These are phyloP conservation scores for Leistus spinibarbis DNA, from an alignment of 2,888 invertebrate genomes.

Conservation along the genomic window DNA sequence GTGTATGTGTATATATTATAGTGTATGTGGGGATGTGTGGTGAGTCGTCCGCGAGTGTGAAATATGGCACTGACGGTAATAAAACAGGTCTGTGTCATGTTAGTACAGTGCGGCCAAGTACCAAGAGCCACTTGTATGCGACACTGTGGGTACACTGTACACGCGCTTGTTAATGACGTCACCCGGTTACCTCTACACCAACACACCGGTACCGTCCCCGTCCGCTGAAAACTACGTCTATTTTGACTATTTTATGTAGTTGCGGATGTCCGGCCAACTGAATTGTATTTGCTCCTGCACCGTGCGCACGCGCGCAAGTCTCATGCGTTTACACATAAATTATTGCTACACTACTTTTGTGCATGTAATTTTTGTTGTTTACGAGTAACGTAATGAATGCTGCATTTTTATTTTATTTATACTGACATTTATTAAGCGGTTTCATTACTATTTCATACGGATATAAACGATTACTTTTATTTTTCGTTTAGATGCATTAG, in stretches of 20 bases:
- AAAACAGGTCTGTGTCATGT: slow-evolving; percentile 10
- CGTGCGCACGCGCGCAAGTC: background rate
- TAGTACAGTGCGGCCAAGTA: background rate
- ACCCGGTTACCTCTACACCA: background rate
- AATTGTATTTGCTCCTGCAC: background rate
- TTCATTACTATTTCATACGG: background rate
- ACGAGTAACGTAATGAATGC: background rate
- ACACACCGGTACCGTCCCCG: background rate
- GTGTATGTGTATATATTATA: background rate
- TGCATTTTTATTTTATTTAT: no score
- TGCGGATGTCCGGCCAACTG: background rate
- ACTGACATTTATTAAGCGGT: background rate
- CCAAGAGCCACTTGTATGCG: slow-evolving; percentile 4
- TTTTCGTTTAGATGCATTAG: no score
- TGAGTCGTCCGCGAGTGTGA: background rate
- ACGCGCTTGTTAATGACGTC: slow-evolving; percentile 11
- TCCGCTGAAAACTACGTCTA: slow-evolving; percentile 7
- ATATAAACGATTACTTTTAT: background rate
- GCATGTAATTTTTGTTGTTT: background rate
- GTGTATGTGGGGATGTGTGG: background rate
- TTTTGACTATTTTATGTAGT: slow-evolving; percentile 9
- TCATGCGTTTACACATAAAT: slow-evolving; percentile 3
- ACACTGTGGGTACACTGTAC: background rate
- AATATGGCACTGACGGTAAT: slow-evolving; percentile 6
- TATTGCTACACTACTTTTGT: background rate